Base-by-base conservation (phyloP, 2,113 vertebrate species). In the Rhabdornis inornatus region DNA sequence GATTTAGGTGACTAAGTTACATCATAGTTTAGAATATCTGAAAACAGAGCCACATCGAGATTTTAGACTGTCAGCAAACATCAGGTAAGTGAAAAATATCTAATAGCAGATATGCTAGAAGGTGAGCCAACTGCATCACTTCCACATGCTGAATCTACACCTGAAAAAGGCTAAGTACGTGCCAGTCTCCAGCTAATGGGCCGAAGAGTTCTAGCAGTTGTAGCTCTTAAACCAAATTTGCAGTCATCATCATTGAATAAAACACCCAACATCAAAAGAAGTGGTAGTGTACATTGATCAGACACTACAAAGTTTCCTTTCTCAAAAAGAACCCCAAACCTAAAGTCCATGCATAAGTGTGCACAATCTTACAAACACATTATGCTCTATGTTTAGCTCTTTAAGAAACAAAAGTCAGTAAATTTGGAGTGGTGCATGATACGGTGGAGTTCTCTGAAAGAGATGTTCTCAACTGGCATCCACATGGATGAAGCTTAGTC, bases 331-430 rank as follows among this genome's bases (percentile, higher is more conserved):
- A 1, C 4, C 33, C 13, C n/a, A 76, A 27, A 57, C 11, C 30
- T 63, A 21, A 33, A 7, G 7, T 31, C 30, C 9, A 0, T 21
- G n/a, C 6, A 13, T 10, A 24, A 2, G 0, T 13, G 15, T 50
- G 40, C 50, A 64, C 39, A 64, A 72, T 10, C 28, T 49, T 15
- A 19, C 18, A 61, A 10, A 63, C 6, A 31, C 7, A 33, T 59
- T 65, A n/a, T 31, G 17, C 25, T 64, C 2, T 14, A 30, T 5
- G 1, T n/a, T 59, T 70, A 27, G 21, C 24, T 33, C 35, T 49
- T 24, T 33, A 82, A 85, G 65, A 60, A 82, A 64, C 23, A 74
- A 69, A 88, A 37, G 30, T 45, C 60, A 78, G n/a, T 33, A 69
- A 64, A 70, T n/a, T 11, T 78, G 50, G 23, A 65, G 27, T 10